phyloP scores from a whole-genome alignment of 2,888 invertebrate species.

The Ptychoptera contaminata region DNA sequence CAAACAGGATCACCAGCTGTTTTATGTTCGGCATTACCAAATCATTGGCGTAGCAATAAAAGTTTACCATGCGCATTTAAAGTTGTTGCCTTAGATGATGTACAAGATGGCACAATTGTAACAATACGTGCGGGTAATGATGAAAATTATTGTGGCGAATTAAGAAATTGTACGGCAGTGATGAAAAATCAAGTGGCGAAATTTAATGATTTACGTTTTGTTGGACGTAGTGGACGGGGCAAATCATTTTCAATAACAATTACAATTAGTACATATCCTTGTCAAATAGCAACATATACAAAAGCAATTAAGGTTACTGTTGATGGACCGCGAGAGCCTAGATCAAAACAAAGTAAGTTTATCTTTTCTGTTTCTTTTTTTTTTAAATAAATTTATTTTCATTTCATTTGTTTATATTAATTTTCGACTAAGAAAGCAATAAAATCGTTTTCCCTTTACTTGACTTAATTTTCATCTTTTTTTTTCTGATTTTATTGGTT shows the following conservation, averaged over 20 bases:
- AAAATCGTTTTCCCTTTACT: background rate
- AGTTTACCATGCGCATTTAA: conserved; percentile 92
- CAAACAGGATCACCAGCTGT: conserved; percentile 92
- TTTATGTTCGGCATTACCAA: conserved; percentile 82
- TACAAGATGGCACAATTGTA: conserved; percentile 87
- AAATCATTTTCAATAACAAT: conserved; percentile 93
- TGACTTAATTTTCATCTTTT: too few relatives aligned
- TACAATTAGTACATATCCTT: conserved; percentile 62
- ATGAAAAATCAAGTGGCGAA: conserved; percentile 98
- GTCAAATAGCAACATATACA: conserved; percentile 81
- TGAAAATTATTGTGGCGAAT: conserved; percentile 91
- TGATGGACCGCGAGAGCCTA: conserved; percentile 94
- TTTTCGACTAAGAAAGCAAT: too few relatives aligned
- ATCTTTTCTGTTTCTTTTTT: background rate
- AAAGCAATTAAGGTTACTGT: conserved; percentile 99
- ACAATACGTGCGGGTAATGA: conserved; percentile 94
- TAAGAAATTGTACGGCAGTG: conserved; percentile 82
- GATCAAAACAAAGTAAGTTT: conserved; percentile 90
- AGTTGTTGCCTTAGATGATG: conserved; percentile 84
- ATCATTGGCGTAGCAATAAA: conserved; percentile 97
- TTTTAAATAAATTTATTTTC: background rate
- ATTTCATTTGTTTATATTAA: background rate
- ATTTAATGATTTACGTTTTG: conserved; percentile 96
- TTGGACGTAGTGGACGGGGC: conserved; percentile 92
- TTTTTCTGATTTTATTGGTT: too few relatives aligned